phyloP scores from a whole-genome alignment of 2,113 vertebrate species.

The Protobothrops mucrosquamatus region DNA sequence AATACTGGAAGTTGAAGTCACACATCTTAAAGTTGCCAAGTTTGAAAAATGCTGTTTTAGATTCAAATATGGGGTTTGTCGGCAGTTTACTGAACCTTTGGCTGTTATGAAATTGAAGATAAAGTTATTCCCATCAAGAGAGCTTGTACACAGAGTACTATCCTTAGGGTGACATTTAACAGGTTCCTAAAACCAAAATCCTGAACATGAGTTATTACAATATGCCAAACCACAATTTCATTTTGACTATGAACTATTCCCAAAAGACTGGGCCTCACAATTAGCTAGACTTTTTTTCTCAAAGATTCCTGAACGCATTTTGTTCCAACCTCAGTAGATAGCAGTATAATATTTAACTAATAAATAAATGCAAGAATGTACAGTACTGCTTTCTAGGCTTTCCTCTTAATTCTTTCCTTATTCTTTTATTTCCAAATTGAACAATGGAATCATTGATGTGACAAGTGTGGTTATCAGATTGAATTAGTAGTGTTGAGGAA shows the following conservation, averaged over 20 bases:
- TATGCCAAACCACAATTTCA: neutral
- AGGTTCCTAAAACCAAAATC: neutral
- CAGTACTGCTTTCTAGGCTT: neutral
- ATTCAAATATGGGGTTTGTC: neutral
- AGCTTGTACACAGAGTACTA: neutral
- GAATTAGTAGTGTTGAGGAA: neutral
- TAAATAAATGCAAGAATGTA: neutral
- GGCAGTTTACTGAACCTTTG: neutral
- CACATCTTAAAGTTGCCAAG: neutral
- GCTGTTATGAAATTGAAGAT: neutral
- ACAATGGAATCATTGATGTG: neutral
- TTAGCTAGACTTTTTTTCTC: neutral
- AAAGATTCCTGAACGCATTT: neutral
- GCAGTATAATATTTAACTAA: neutral
- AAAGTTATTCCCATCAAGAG: neutral
- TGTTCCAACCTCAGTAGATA: neutral
- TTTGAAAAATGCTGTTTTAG: neutral
- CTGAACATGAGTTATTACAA: neutral
- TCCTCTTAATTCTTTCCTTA: neutral
- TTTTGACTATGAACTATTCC: neutral
- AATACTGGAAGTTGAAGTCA: neutral
- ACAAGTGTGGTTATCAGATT: neutral
- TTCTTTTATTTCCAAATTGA: neutral
- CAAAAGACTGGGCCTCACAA: neutral
- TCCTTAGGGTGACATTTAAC: neutral